A percentile compares a stretch with the other conserved stretches of the same genome.
Evolutionary conservation across 2,888 invertebrate genomes (phyloP).

Genomic region (Pogonocherus hispidulus): DNA sequence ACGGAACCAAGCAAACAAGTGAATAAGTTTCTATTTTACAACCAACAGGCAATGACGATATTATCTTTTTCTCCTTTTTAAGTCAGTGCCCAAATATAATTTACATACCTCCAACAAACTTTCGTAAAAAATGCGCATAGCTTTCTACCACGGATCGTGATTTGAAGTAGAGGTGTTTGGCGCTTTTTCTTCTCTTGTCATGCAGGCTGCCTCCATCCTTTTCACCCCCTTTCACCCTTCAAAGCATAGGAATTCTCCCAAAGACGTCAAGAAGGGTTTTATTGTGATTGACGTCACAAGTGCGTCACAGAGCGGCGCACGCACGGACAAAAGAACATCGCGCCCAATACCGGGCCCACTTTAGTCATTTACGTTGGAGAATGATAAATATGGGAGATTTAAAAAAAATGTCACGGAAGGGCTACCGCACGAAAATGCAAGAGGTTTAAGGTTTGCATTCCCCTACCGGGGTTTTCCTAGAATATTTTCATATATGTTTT

Average conservation of each 20-base stretch:
- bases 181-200: background rate
- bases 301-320: slow-evolving; percentile 54
- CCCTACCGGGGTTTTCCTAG: background rate
- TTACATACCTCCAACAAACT: too few relatives aligned
- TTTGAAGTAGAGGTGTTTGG: background rate
- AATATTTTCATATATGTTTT: background rate
- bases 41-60: too few relatives aligned
- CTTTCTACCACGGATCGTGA: background rate
- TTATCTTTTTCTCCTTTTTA: too few relatives aligned
- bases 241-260: slow-evolving; percentile 23
- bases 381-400: slow-evolving; percentile 21
- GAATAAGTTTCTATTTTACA: too few relatives aligned
- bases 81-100: too few relatives aligned
- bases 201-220: background rate
- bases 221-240: slow-evolving; percentile 30
- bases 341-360: slow-evolving; percentile 46
- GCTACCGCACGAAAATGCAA: slow-evolving; percentile 16
- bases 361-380: slow-evolving; percentile 39
- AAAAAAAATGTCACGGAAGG: slow-evolving; percentile 20
- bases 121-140: background rate
- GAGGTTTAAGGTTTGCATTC: slow-evolving; percentile 15
- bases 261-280: slow-evolving; percentile 41
- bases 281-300: slow-evolving; percentile 54
- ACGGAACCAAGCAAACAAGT: too few relatives aligned
- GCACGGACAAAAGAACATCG: slow-evolving; percentile 45